Evolutionary conservation across 2,797 vertebrate genomes (phyloP).

Genomic region (Fistularia commersonii): DNA sequence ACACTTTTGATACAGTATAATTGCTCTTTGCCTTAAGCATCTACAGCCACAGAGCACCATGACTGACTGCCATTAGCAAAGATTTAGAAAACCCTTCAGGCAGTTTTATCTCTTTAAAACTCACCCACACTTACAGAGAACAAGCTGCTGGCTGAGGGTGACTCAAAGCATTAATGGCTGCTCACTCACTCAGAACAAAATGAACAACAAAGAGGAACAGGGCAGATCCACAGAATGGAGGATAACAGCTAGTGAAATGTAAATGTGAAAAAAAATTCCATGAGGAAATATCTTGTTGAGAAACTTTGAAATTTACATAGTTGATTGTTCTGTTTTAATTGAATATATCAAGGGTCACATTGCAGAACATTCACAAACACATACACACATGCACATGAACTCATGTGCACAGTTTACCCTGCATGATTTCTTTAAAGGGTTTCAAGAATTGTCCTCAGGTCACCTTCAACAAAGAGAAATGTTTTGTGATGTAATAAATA

Average conservation of each 20-base stretch:
- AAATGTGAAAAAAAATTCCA: slow-evolving; percentile 14
- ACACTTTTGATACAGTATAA: slow-evolving; percentile 2
- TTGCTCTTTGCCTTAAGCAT: neutral
- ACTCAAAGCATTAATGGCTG: slow-evolving; percentile 20
- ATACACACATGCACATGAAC: too few species aligned
- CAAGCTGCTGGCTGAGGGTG: slow-evolving; percentile 16
- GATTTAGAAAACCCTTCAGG: slow-evolving; percentile 17
- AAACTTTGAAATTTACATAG: too few species aligned
- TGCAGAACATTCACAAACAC: too few species aligned
- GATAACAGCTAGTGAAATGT: slow-evolving; percentile 19
- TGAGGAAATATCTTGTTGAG: too few species aligned
- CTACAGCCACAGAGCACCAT: slow-evolving; percentile 4
- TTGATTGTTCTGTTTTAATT: too few species aligned
- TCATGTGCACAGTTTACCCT: too few species aligned
- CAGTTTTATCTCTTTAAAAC: slow-evolving; percentile 7
- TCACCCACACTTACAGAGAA: slow-evolving; percentile 27
- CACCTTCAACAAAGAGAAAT: too few species aligned
- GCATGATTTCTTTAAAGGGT: too few species aligned
- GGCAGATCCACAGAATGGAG: slow-evolving; percentile 24
- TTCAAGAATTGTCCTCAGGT: too few species aligned
- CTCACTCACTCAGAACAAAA: slow-evolving; percentile 27
- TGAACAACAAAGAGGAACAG: slow-evolving; percentile 5
- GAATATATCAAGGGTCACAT: too few species aligned
- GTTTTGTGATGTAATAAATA: too few species aligned
- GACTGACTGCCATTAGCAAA: slow-evolving; percentile 22